Evolutionary conservation across 2,888 invertebrate species (phyloP).

Genomic region (Plagodis pulveraria): DNA sequence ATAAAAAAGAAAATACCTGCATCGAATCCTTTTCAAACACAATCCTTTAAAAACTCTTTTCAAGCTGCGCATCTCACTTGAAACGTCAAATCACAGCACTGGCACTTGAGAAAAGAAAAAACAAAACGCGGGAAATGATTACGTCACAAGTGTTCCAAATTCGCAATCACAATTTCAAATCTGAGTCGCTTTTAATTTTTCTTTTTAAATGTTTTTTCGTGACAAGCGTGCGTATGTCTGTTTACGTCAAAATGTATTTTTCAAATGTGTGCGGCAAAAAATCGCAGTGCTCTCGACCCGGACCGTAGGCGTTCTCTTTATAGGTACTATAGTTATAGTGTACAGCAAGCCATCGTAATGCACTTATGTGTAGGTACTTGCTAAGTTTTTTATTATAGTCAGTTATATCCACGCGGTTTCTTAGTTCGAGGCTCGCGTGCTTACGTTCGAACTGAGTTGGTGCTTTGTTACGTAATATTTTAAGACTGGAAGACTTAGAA

Average conservation of each 20-base stretch:
- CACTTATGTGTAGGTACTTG: slow-evolving; percentile 81
- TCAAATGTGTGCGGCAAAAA: slow-evolving; percentile 80
- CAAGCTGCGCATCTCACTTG: slow-evolving; percentile 57
- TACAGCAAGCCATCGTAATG: slow-evolving; percentile 73
- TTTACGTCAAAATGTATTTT: slow-evolving; percentile 83
- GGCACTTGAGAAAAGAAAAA: slow-evolving; percentile 36
- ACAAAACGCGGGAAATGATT: slow-evolving; percentile 17
- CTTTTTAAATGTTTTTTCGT: slow-evolving; percentile 41
- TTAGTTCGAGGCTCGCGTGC: slow-evolving; percentile 67
- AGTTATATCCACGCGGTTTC: slow-evolving; percentile 76
- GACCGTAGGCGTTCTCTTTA: slow-evolving; percentile 66
- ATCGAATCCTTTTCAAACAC: slow-evolving; percentile 57
- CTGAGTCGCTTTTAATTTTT: slow-evolving; percentile 2
- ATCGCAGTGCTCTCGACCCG: slow-evolving; percentile 70
- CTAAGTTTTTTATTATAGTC: slow-evolving; percentile 83
- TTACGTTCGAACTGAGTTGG: slow-evolving; percentile 58
- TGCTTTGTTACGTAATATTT: slow-evolving; percentile 60
- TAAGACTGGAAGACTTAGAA: slow-evolving; percentile 7
- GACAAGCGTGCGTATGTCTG: slow-evolving; percentile 74
- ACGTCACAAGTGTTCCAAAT: slow-evolving; percentile 27
- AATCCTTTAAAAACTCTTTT: slow-evolving; percentile 46
- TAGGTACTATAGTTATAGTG: slow-evolving; percentile 65
- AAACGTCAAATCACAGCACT: slow-evolving; percentile 44
- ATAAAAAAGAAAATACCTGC: slow-evolving; percentile 65
- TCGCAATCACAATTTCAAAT: slow-evolving; percentile 9